These are phyloP conservation scores for Camelus bactrianus DNA, from an alignment of 2,113 vertebrate species.

Conservation along the genomic window DNA sequence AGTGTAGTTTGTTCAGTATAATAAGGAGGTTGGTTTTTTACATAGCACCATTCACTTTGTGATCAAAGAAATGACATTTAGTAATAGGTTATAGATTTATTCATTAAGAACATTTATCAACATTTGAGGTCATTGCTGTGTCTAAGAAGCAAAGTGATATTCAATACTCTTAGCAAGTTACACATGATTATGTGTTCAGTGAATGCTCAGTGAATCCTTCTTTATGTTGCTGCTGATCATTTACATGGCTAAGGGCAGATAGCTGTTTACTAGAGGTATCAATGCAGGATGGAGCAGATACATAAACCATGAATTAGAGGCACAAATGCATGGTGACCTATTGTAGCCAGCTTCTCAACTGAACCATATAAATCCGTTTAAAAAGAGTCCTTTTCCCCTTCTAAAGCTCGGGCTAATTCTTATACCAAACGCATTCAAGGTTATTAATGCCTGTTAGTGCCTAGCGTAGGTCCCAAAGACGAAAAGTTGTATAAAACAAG, in stretches of 20 bases:
- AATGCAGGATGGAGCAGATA: background rate
- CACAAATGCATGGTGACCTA: background rate
- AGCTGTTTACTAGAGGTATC: background rate
- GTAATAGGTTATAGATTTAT: slow-evolving; percentile 19
- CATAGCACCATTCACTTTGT: slow-evolving; percentile 20
- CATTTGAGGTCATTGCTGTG: background rate
- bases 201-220: background rate
- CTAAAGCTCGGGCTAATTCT: background rate
- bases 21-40: slow-evolving; percentile 26
- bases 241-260: background rate
- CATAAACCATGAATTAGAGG: background rate
- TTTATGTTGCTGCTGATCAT: background rate
- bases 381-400: background rate
- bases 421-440: background rate
- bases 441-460: background rate
- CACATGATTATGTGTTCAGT: background rate
- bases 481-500: background rate
- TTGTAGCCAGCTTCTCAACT: background rate
- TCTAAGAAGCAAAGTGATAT: background rate
- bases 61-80: slow-evolving; percentile 25
- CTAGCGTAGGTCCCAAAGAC: background rate
- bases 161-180: background rate
- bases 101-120: background rate
- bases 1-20: background rate
- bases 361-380: background rate